Evolutionary conservation across 2,113 vertebrate species (phyloP).

Genomic region (Eulacestoma nigropectus): DNA sequence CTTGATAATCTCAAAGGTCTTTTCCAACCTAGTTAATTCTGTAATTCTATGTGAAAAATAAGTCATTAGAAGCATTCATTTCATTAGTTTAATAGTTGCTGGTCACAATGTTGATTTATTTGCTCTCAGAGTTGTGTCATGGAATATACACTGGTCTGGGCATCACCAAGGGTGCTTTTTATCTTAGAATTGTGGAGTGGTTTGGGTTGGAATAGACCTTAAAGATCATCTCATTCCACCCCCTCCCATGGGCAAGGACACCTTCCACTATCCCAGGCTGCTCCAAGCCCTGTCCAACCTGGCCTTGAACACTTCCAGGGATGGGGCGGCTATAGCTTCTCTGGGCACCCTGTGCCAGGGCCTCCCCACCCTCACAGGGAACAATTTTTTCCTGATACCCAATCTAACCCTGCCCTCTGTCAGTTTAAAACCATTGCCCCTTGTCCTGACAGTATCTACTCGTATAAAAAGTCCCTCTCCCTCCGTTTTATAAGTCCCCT

Average conservation of each 20-base stretch:
- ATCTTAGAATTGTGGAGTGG: not conserved
- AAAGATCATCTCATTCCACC: not conserved
- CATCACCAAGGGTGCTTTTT: not conserved
- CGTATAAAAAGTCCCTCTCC: not conserved
- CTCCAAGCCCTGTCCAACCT: not conserved
- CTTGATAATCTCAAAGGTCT: not conserved
- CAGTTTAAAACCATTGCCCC: not conserved
- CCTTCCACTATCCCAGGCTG: not conserved
- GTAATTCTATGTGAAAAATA: not conserved
- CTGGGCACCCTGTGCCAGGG: not conserved
- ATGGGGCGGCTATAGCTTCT: not conserved
- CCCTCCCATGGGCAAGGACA: not conserved
- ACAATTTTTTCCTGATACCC: not conserved
- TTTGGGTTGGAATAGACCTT: not conserved
- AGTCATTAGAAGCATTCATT: not conserved
- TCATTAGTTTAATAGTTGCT: not conserved
- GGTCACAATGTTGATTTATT: not conserved
- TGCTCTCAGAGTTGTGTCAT: not conserved
- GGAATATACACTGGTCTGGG: accelerated
- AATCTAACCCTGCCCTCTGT: not conserved
- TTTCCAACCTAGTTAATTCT: not conserved
- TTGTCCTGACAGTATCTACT: not conserved
- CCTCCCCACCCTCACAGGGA: not conserved
- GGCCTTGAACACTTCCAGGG: not conserved
- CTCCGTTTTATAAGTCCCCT: not conserved